A percentile compares a stretch with the other conserved stretches of the same genome.
Evolutionary conservation across 2,113 vertebrate species (phyloP).

Genomic region (Trogon melanurus): DNA sequence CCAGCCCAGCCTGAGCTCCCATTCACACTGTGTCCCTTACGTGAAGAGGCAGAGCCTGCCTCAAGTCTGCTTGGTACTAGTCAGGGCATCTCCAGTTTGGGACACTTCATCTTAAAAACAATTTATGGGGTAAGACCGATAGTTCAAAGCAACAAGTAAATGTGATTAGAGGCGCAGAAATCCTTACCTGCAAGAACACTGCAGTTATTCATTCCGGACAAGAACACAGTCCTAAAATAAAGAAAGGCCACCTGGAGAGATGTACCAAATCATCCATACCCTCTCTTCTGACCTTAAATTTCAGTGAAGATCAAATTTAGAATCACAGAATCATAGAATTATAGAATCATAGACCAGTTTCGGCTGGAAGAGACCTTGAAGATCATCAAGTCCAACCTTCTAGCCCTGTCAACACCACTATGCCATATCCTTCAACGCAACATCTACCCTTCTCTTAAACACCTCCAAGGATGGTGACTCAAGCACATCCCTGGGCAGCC

Average conservation of each 20-base stretch:
- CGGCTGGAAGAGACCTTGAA: too few relatives aligned
- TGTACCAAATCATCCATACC: background rate
- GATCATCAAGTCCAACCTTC: too few relatives aligned
- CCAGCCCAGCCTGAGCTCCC: background rate
- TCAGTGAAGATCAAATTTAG: background rate
- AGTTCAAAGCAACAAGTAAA: background rate
- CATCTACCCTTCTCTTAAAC: too few relatives aligned
- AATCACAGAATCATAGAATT: background rate
- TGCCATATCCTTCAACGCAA: too few relatives aligned
- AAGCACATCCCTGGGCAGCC: too few relatives aligned
- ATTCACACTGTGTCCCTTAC: background rate
- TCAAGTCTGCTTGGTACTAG: background rate
- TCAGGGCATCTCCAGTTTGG: background rate
- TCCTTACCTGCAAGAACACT: background rate
- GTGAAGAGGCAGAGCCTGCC: background rate
- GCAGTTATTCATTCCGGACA: background rate
- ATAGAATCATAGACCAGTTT: too few relatives aligned
- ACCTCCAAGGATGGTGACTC: too few relatives aligned
- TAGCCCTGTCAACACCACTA: too few relatives aligned
- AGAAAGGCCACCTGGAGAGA: background rate
- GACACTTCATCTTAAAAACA: background rate
- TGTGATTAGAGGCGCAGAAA: background rate
- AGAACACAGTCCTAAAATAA: background rate
- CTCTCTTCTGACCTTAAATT: background rate
- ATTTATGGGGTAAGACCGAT: background rate